A percentile compares a stretch with the other conserved stretches of the same genome.
Evolutionary conservation across 2,113 vertebrate species (phyloP).

Genomic region (Brevimyrus niger): DNA sequence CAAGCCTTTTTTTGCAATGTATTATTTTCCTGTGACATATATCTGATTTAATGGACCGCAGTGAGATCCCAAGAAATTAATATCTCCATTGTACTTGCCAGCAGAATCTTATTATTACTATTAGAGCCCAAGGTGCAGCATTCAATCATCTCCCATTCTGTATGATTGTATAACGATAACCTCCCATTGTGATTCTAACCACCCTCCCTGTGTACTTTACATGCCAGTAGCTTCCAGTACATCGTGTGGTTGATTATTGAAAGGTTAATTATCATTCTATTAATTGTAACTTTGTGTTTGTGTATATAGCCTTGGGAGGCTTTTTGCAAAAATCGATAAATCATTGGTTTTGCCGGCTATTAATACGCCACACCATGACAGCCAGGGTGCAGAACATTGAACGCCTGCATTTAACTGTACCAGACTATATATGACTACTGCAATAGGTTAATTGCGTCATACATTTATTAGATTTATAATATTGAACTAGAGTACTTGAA

Average conservation of each 20-base stretch:
- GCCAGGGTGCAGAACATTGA: neutral
- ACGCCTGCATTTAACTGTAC: neutral
- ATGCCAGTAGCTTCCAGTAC: neutral
- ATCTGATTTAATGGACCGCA: neutral
- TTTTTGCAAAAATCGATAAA: neutral
- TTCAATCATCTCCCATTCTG: neutral
- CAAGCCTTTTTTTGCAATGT: neutral
- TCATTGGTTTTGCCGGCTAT: neutral
- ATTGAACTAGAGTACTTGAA: neutral
- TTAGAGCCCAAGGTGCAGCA: neutral
- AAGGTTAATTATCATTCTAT: neutral
- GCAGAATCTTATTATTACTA: neutral
- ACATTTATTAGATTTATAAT: neutral
- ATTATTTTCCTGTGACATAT: neutral
- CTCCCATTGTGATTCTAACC: neutral
- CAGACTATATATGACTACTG: neutral
- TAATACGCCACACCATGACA: neutral
- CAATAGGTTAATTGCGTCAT: neutral
- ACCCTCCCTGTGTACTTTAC: neutral
- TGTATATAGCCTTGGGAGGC: neutral
- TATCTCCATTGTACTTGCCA: neutral
- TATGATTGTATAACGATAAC: neutral
- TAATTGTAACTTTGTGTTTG: neutral
- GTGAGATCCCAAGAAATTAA: conserved; percentile 6
- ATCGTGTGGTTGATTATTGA: neutral